Evolutionary conservation across 2,888 invertebrate species (phyloP), one percentile per base, ranked within the genome.

Genomic region (Caradrina clavipalpis): DNA sequence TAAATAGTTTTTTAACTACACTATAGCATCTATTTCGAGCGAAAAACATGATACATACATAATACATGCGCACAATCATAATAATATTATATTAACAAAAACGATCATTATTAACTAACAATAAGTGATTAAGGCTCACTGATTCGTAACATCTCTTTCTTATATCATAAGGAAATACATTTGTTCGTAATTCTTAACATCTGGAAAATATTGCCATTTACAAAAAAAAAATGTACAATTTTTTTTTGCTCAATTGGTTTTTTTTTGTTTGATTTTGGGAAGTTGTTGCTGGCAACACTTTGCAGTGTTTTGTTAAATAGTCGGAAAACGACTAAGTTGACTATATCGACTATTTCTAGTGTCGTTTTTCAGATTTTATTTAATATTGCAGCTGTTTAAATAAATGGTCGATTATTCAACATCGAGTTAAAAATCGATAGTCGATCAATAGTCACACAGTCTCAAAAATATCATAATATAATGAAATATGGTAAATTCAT

Each of bases 401-500:
- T 49, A 45, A 60, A 69, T 66, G 55, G 63, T 75, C 62, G 64
- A 39, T 58, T n/a, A 50, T 60, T 60, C 71, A 67, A 70, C 58
- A 26, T 26, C 4, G 26, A 26, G 26, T 26, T 26, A 4, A 26
- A 26, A n/a, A 50, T 58, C 54, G 49, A 47, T 69, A 68, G 45
- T 63, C 65, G 50, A 69, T 59, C 19, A 42, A 70, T 57, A 65
- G 65, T 66, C 55, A 64, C 69, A 65, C 72, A 74, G 69, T 78
- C 68, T 67, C 76, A 61, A 78, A 73, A 74, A 83, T 76, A 82
- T 81, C 72, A 76, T 63, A 78, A 67, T 68, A 69, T 75, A 70
- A 70, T 78, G 77, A 81, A 80, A 84, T 85, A 87, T 87, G 80
- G 86, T 91, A 92, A 91, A 90, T 90, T 92, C 90, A 90, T 92